phyloP scores from a whole-genome alignment of 1,140 invertebrate species.

The Nomia melanderi region DNA sequence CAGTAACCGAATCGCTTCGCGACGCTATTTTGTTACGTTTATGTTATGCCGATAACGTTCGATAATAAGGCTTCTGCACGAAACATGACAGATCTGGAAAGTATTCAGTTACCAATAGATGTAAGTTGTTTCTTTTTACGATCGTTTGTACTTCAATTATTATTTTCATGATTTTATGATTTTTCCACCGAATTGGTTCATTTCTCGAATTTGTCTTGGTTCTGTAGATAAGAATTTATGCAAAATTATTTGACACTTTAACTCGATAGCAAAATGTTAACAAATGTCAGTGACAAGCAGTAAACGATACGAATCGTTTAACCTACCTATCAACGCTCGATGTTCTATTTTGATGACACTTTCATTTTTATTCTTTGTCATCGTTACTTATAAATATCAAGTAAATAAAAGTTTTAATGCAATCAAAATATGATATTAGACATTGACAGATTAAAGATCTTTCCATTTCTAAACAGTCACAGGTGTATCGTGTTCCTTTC shows the following conservation, averaged over 20 bases:
- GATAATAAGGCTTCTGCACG: background rate
- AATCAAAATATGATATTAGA: too few species aligned
- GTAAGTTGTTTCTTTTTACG: slow-evolving; percentile 13
- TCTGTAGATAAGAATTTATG: background rate
- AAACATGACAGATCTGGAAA: slow-evolving; percentile 25
- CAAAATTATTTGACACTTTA: background rate
- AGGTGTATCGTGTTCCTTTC: slow-evolving; percentile 61
- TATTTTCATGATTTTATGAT: background rate
- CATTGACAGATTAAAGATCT: too few species aligned
- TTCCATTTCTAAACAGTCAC: background rate
- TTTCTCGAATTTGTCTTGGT: background rate
- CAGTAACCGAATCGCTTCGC: background rate
- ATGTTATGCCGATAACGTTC: background rate
- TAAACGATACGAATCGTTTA: background rate
- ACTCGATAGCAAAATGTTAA: slow-evolving; percentile 1
- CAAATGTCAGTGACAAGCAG: background rate
- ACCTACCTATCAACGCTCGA: too few species aligned
- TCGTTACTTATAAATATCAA: too few species aligned
- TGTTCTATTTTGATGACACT: too few species aligned
- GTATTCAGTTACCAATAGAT: slow-evolving; percentile 37
- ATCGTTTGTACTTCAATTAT: too few species aligned
- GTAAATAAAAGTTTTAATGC: too few species aligned
- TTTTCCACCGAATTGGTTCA: background rate
- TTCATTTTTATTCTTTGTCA: too few species aligned
- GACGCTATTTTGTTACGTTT: background rate